Conservation (phyloP, 2,888 invertebrate species). For the Cotesia congregata region DNA sequence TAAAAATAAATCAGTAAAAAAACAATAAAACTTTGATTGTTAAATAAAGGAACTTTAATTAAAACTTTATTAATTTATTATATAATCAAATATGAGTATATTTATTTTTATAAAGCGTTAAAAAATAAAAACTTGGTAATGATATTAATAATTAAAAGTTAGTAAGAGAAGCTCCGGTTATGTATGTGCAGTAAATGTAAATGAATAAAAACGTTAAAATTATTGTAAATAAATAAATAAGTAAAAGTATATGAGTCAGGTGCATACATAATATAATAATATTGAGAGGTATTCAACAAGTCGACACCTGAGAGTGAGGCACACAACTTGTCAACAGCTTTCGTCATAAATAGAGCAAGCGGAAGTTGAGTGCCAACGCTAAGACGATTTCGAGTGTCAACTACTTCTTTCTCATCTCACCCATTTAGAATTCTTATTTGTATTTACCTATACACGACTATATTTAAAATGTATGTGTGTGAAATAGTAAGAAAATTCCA, state of each 20-base stretch:
- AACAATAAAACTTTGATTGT: not conserved
- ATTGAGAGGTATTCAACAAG: constrained; percentile 28
- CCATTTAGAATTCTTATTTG: not conserved
- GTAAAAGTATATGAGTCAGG: not conserved
- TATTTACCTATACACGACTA: not conserved
- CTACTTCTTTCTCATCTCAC: constrained; percentile 14
- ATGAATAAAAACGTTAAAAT: not conserved
- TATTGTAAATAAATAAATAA: not conserved
- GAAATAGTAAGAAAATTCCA: not conserved
- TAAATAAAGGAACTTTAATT: not conserved
- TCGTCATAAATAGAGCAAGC: constrained; percentile 19
- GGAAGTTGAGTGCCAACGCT: constrained; percentile 8
- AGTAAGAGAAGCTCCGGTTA: not conserved
- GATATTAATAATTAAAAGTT: not conserved
- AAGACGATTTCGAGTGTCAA: constrained; percentile 28
- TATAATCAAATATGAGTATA: too few relatives aligned
- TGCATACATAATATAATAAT: not conserved
- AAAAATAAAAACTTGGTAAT: too few relatives aligned
- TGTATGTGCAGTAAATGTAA: not conserved
- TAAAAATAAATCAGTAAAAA: not conserved
- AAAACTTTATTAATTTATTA: not conserved
- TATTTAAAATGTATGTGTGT: not conserved
- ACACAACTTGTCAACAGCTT: constrained; percentile 16
- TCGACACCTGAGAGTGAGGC: constrained; percentile 13
- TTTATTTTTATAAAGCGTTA: too few relatives aligned